These are phyloP conservation scores for Lymantria monacha DNA, from an alignment of 2,888 invertebrate species.

Conservation along the genomic window DNA sequence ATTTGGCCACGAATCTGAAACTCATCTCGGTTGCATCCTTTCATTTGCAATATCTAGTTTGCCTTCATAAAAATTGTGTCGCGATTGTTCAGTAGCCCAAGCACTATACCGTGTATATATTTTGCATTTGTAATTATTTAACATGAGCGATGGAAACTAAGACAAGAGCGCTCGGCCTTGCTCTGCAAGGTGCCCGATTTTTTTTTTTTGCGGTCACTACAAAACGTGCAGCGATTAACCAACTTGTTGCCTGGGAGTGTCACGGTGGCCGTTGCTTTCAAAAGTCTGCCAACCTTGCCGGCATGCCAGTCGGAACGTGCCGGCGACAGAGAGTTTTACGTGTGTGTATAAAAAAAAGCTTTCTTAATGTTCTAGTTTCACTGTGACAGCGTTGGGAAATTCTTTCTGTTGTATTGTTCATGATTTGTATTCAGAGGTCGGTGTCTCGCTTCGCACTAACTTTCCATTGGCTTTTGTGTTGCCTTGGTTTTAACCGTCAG, in stretches of 20 bases:
- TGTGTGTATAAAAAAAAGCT: conserved; percentile 42
- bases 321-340: conserved; percentile 27
- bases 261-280: conserved; percentile 50
- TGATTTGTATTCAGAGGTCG: conserved; percentile 71
- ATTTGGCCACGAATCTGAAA: conserved; percentile 50
- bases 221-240: conserved; percentile 66
- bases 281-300: conserved; percentile 53
- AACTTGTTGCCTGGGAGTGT: conserved; percentile 53
- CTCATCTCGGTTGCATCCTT: conserved; percentile 68
- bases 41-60: conserved; percentile 61
- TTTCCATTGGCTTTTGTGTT: conserved; percentile 72
- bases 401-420: conserved; percentile 63
- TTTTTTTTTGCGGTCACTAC: conserved; percentile 70
- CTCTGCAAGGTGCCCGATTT: conserved; percentile 66
- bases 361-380: conserved; percentile 63
- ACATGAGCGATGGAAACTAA: conserved; percentile 61
- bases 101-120: conserved; percentile 24
- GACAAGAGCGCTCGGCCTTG: conserved; percentile 62
- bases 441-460: conserved; percentile 49
- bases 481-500: conserved; percentile 44
- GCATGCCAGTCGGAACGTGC: conserved; percentile 16
- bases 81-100: conserved; percentile 48
- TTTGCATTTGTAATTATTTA: conserved; percentile 54
- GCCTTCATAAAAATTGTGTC: conserved; percentile 66
- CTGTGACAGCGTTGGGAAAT: conserved; percentile 67